Conservation (phyloP, 2,113 vertebrate species). For the Chionis minor region DNA sequence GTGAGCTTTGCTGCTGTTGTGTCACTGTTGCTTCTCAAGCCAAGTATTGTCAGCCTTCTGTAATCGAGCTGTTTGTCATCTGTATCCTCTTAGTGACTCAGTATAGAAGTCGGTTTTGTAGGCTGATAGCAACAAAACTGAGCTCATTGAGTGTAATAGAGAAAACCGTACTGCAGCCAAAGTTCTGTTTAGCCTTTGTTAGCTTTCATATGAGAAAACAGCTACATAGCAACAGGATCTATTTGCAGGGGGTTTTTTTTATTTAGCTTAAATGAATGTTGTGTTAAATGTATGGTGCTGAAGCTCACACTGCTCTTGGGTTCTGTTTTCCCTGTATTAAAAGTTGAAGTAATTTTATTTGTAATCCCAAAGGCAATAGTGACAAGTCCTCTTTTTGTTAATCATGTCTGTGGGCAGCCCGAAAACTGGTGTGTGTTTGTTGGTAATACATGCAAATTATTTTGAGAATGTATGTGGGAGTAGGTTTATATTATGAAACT, state of each 20-base stretch:
- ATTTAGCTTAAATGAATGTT: neutral
- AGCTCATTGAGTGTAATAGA: neutral
- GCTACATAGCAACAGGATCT: neutral
- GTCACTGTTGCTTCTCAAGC: neutral
- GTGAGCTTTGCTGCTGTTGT: neutral
- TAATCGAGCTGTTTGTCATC: neutral
- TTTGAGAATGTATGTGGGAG: constrained; percentile 75
- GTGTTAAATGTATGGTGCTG: neutral
- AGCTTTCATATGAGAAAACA: neutral
- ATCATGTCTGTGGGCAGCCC: constrained; percentile 25
- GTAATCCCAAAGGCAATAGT: neutral
- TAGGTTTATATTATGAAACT: constrained; percentile 37
- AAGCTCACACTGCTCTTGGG: neutral
- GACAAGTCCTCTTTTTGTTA: constrained; percentile 50
- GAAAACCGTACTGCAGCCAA: neutral
- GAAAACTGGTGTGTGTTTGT: constrained; percentile 14
- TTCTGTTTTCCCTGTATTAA: neutral
- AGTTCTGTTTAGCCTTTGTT: neutral
- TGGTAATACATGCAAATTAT: constrained; percentile 68
- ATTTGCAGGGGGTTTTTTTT: neutral
- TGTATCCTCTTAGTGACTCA: neutral
- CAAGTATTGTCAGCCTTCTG: neutral
- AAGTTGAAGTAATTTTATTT: constrained; percentile 35
- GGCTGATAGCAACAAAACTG: neutral
- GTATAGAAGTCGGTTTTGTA: neutral